Evolutionary conservation across 2,888 invertebrate genomes (phyloP).

Genomic region (Geotrupes spiniger): DNA sequence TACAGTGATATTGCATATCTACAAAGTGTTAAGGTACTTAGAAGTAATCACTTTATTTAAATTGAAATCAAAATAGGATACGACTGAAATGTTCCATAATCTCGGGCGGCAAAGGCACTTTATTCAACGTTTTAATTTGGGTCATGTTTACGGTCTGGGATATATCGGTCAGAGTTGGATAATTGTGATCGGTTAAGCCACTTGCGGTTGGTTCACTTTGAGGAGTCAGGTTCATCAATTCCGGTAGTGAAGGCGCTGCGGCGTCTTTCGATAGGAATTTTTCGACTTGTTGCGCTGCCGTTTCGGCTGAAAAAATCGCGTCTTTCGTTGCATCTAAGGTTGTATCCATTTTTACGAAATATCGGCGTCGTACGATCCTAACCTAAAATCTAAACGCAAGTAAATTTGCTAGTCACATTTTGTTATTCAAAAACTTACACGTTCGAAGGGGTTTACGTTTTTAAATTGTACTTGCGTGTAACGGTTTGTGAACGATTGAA

Average conservation of each 20-base stretch:
- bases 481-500: too few relatives aligned
- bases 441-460: too few relatives aligned
- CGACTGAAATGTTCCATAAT: constrained; percentile 93
- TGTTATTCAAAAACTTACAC: too few relatives aligned
- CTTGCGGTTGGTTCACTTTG: constrained; percentile 79
- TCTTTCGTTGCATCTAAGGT: constrained; percentile 14
- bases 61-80: constrained; percentile 64
- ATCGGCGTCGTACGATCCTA: constrained; percentile 7
- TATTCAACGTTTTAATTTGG: constrained; percentile 76
- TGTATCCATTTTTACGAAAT: constrained; percentile 14
- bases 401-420: background rate
- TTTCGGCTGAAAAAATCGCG: constrained; percentile 50
- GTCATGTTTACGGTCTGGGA: constrained; percentile 67
- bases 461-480: too few relatives aligned
- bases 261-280: constrained; percentile 68
- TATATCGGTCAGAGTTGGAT: constrained; percentile 74
- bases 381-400: constrained; percentile 7
- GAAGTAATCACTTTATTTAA: background rate
- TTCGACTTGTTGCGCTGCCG: constrained; percentile 78
- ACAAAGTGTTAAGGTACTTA: constrained; percentile 27
- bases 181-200: constrained; percentile 88
- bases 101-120: constrained; percentile 88
- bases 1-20: constrained; percentile 95
- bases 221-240: constrained; percentile 64
- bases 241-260: constrained; percentile 68